A percentile compares a stretch with the other conserved stretches of the same genome.
Conservation (phyloP, 2,888 invertebrate genomes). For the Cryptocephalus moraei region DNA sequence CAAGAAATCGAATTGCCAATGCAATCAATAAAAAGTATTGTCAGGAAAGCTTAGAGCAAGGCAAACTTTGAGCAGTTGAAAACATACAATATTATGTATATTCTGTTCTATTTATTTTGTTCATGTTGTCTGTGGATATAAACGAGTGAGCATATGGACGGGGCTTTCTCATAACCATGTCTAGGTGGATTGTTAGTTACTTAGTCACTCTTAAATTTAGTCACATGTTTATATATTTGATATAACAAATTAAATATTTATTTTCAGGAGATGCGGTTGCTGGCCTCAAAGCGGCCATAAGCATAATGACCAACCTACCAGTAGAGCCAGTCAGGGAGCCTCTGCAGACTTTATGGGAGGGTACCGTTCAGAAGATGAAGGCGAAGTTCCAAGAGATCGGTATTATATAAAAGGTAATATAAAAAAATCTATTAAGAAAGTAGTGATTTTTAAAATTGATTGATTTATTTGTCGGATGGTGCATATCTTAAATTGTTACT, state of each 20-base stretch:
- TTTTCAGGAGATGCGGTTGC: constrained; percentile 56
- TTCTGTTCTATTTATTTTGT: no score
- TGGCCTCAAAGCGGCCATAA: constrained; percentile 60
- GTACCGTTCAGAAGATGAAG: constrained; percentile 21
- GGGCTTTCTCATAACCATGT: neutral
- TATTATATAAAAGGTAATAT: constrained; percentile 16
- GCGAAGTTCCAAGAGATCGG: constrained; percentile 23
- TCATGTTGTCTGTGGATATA: no score
- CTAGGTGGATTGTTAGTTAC: neutral
- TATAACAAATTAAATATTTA: neutral
- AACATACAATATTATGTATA: no score
- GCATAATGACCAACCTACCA: constrained; percentile 47
- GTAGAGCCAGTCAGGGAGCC: constrained; percentile 55
- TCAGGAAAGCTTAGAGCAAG: no score
- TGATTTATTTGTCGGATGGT: no score
- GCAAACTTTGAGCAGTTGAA: no score
- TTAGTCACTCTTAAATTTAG: neutral
- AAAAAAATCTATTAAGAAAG: neutral
- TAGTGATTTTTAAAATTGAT: no score
- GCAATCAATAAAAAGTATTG: no score
- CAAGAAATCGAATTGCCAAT: no score
- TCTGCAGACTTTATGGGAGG: constrained; percentile 39
- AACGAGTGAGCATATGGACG: no score
- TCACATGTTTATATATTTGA: neutral
- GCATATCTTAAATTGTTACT: no score